Evolutionary conservation across 2,797 vertebrate genomes (phyloP), one percentile per base, ranked within the genome.

Genomic region (Syndactyla subalaris): DNA sequence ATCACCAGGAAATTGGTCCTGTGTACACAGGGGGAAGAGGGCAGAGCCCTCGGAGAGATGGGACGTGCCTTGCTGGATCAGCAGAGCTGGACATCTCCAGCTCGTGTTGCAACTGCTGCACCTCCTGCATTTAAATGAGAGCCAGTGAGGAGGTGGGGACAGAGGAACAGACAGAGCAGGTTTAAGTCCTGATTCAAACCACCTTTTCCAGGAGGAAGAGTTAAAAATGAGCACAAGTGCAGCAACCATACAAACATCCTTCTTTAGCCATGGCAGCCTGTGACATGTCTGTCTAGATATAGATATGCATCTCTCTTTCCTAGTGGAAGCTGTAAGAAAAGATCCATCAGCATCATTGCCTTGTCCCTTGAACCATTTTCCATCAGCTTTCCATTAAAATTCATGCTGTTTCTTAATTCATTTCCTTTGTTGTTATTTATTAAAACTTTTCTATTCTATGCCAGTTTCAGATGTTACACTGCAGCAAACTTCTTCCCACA

Each of bases 41-140:
- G 58, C 65, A 46, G 34, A 52, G 45, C 30, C 38, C 30, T n/a
- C 16, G 0, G 12, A 29, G 41, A 6, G 17, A 11, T 7, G 38
- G 43, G 32, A 46, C 11, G 1, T 8, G 32, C 7, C 54, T 26
- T 5, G 1, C 63, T 8, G 34, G 6, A 10, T 30, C 5, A 1
- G 54, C 66, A 57, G 34, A 72, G 48, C 20, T 1, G 2, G n/a
- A 46, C 29, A 6, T 6, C 48, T 39, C 8, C 9, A 21, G 5
- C 27, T 46, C 2, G 0, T 0, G n/a, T 7, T 17, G 41, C 3
- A 19, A 8, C 29, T 14, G 38, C 55, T 16, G 62, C 34, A 29
- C 1, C 5, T 36, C 20, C 57, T 7, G 41, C 14, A 0, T 8
- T 20, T 6, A 16, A 20, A 1, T 7, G 34, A 30, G 41, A 29